Percentiles rank a stretch among this genome's conserved stretches.
Evolutionary conservation across 2,888 invertebrate genomes (phyloP).

Genomic region (Carterocephalus palaemon): DNA sequence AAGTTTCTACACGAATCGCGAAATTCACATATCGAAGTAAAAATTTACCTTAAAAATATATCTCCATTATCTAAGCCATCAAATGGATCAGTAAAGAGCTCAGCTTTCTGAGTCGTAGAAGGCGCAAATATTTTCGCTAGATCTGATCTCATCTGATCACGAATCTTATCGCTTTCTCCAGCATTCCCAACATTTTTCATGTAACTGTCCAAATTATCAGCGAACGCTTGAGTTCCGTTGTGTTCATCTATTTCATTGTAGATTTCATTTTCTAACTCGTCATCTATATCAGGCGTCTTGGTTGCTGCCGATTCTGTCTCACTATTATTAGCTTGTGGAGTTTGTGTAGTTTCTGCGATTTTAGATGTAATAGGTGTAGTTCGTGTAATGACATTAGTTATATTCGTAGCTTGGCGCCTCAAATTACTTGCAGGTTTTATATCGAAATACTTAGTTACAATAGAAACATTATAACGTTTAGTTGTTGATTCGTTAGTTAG

Average conservation of each 20-base stretch:
- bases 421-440: background rate
- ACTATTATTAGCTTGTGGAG: background rate
- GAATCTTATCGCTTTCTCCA: background rate
- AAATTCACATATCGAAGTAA: too few species aligned
- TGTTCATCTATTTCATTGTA: background rate
- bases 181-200: background rate
- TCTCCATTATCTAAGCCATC: conserved; percentile 1
- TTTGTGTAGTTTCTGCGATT: background rate
- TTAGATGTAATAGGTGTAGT: background rate
- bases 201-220: background rate
- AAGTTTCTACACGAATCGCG: too few species aligned
- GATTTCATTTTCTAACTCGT: conserved; percentile 7
- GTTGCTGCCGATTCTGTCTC: background rate
- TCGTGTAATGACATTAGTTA: conserved; percentile 2
- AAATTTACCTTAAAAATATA: too few species aligned
- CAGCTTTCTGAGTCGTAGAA: background rate
- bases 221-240: background rate
- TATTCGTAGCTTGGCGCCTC: background rate
- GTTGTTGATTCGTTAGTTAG: background rate
- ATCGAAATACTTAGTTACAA: background rate
- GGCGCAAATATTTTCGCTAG: background rate
- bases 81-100: conserved; percentile 9
- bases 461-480: background rate
- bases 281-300: background rate
- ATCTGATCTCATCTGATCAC: conserved; percentile 2